Conservation (phyloP, 2,113 vertebrate genomes). For the Cromileptes altivelis region DNA sequence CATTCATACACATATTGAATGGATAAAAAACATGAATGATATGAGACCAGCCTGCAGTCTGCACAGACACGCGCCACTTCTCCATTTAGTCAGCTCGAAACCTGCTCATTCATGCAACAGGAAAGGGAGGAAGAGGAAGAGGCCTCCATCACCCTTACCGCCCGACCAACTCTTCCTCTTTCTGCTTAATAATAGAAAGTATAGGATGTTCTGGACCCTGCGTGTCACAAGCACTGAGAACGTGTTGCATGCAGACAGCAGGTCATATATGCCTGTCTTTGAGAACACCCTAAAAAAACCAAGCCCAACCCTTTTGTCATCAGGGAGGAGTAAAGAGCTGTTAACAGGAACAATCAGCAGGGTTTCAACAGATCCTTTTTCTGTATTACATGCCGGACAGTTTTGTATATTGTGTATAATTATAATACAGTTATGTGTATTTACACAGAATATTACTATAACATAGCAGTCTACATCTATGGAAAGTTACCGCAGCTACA, state of each 20-base stretch:
- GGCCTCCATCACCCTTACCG: constrained; percentile 14
- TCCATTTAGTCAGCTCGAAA: constrained; percentile 38
- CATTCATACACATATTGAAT: constrained; percentile 1
- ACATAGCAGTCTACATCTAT: neutral
- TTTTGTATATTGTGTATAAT: too few species aligned
- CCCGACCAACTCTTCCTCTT: constrained; percentile 56
- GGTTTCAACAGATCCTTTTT: too few species aligned
- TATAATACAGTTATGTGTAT: too few species aligned
- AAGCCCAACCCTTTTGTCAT: neutral
- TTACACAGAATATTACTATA: too few species aligned
- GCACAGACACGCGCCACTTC: constrained; percentile 39
- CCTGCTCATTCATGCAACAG: constrained; percentile 64
- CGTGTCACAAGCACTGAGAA: constrained; percentile 36
- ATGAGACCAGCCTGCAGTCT: neutral
- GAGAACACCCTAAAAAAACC: neutral
- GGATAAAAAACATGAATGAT: constrained; percentile 37
- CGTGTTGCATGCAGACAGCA: constrained; percentile 8
- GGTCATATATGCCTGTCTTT: neutral
- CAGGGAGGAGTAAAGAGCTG: constrained; percentile 3
- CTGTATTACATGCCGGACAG: neutral
- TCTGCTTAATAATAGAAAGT: constrained; percentile 60
- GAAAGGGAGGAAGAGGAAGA: constrained; percentile 62
- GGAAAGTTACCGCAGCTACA: neutral
- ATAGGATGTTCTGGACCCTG: constrained; percentile 25
- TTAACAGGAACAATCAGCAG: too few species aligned